phyloP scores from a whole-genome alignment of 2,113 vertebrate species.

The Xenopus laevis region DNA sequence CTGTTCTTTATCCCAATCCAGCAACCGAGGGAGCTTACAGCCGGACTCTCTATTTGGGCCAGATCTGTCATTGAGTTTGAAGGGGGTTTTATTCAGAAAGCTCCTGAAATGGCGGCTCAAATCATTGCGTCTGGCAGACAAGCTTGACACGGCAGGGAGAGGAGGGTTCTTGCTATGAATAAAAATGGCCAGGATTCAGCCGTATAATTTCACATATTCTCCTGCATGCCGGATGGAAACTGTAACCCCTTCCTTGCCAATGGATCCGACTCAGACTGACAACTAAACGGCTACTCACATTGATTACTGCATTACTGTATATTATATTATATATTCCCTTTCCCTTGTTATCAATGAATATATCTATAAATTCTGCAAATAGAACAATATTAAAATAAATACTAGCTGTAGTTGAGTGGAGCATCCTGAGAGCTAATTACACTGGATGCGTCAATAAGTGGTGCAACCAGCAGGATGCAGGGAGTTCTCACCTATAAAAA shows the following conservation, averaged over 20 bases:
- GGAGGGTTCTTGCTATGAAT: constrained; percentile 12
- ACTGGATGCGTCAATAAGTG: too few relatives aligned
- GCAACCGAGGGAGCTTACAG: constrained; percentile 3
- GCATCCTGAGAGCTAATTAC: too few relatives aligned
- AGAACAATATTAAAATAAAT: too few relatives aligned
- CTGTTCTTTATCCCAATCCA: constrained; percentile 3
- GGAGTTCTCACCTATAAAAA: too few relatives aligned
- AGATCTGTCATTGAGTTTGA: constrained; percentile 14
- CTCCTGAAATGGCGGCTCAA: constrained; percentile 24
- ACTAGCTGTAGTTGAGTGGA: too few relatives aligned
- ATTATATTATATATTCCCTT: too few relatives aligned
- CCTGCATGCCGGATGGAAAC: not conserved
- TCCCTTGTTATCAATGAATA: too few relatives aligned
- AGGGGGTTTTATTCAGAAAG: not conserved
- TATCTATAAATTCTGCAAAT: too few relatives aligned
- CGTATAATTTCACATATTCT: not conserved
- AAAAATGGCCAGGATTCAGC: not conserved
- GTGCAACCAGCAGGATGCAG: too few relatives aligned
- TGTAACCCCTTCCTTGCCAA: not conserved
- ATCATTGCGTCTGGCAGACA: constrained; percentile 21
- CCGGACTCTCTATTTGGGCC: constrained; percentile 8
- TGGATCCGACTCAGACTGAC: not conserved
- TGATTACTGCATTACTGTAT: too few relatives aligned
- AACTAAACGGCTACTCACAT: too few relatives aligned
- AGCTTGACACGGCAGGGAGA: constrained; percentile 20